Percentiles rank a stretch among this genome's conserved stretches.
Evolutionary conservation across 2,888 invertebrate species (phyloP).

Genomic region (Bhutanitis thaidina): DNA sequence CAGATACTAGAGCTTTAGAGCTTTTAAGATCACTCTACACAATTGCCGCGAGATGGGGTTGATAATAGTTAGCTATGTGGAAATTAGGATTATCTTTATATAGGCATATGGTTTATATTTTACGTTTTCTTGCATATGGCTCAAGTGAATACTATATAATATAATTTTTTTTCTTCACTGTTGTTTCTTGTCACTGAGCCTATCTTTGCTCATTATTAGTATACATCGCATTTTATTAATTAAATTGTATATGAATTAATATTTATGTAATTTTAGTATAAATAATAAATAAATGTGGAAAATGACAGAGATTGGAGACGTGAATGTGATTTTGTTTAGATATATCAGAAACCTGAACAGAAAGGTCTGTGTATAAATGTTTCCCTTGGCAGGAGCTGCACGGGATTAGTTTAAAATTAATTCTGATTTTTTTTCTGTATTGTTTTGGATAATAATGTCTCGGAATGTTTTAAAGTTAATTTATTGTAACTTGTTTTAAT

Average conservation of each 20-base stretch:
- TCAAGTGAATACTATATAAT: neutral
- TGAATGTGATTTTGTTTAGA: slow-evolving; percentile 14
- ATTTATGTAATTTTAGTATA: slow-evolving; percentile 2
- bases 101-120: neutral
- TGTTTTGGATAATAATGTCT: neutral
- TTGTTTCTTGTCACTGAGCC: slow-evolving; percentile 2
- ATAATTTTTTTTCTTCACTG: neutral
- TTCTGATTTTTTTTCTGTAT: neutral
- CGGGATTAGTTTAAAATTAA: neutral
- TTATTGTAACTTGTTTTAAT: slow-evolving; percentile 17
- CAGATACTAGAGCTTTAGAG: slow-evolving; percentile 90
- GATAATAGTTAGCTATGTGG: slow-evolving; percentile 25
- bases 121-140: slow-evolving; percentile 2
- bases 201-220: slow-evolving; percentile 10
- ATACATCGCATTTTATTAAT: slow-evolving; percentile 8
- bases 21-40: slow-evolving; percentile 90
- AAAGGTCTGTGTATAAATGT: neutral
- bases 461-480: slow-evolving; percentile 9
- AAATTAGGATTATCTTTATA: neutral
- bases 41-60: slow-evolving; percentile 90
- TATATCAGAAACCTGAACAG: slow-evolving; percentile 6
- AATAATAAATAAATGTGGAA: neutral
- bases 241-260: neutral
- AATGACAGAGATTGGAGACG: neutral
- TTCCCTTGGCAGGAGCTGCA: too few relatives aligned